Evolutionary conservation across 2,888 invertebrate species (phyloP).

Genomic region (Timema podura): DNA sequence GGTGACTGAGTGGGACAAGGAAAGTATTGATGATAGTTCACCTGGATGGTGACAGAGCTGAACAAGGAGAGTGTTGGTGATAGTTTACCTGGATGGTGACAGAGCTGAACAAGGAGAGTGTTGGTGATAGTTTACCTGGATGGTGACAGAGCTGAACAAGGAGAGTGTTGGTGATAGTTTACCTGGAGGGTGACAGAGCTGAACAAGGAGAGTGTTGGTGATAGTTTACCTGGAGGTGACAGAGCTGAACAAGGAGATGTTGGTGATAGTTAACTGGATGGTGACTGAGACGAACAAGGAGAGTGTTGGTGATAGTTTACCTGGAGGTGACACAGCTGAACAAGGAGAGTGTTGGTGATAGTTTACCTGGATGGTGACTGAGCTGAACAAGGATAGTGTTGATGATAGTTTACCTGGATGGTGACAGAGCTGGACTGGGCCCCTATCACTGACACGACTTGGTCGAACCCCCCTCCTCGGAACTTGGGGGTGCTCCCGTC

Average conservation of each 20-base stretch:
- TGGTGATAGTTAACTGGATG: background rate
- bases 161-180: background rate
- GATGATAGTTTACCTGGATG: constrained; percentile 43
- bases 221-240: background rate
- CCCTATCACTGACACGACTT: constrained; percentile 52
- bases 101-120: too few relatives aligned
- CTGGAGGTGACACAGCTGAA: too few relatives aligned
- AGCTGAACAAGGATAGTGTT: background rate
- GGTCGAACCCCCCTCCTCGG: constrained; percentile 45
- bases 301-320: background rate
- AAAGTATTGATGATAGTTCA: too few relatives aligned
- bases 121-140: too few relatives aligned
- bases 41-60: too few relatives aligned
- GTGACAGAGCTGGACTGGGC: constrained; percentile 52
- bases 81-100: too few relatives aligned
- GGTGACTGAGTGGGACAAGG: too few relatives aligned
- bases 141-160: too few relatives aligned
- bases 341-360: background rate
- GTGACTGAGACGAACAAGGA: background rate
- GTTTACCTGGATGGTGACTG: too few relatives aligned
- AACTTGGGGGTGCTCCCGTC: constrained; percentile 47
- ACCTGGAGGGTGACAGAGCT: too few relatives aligned
- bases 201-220: background rate
- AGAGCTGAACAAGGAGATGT: background rate
- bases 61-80: too few relatives aligned